Evolutionary conservation across 2,113 vertebrate species (phyloP).

Genomic region (Muntiacus muntjak): DNA sequence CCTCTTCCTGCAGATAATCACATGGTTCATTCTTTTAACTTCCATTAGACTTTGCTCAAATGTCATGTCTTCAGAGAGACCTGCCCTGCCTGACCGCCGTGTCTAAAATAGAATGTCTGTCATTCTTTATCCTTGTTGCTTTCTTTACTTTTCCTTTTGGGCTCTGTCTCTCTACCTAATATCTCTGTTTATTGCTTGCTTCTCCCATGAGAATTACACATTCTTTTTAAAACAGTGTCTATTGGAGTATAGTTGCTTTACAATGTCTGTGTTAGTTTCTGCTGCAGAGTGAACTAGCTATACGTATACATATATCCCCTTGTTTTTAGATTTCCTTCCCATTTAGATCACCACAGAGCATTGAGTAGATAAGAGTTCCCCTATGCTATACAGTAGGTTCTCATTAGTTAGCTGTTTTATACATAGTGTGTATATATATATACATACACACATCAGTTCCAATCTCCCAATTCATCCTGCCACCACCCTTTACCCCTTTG

Average conservation of each 20-base stretch:
- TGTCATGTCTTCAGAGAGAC: background rate
- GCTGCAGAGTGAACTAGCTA: background rate
- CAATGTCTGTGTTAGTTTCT: background rate
- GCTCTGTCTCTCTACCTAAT: background rate
- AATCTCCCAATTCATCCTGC: background rate
- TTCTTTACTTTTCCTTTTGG: background rate
- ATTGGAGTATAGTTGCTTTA: background rate
- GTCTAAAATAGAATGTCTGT: background rate
- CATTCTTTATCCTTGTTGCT: background rate
- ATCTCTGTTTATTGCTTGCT: background rate
- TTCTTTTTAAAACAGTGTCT: background rate
- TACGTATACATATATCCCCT: background rate
- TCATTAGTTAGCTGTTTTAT: background rate
- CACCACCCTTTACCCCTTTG: background rate
- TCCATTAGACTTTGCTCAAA: background rate
- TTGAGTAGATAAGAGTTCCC: background rate
- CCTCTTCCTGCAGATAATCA: background rate
- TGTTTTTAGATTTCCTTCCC: background rate
- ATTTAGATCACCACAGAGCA: background rate
- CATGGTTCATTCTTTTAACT: background rate
- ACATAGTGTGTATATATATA: background rate
- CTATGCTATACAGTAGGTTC: background rate
- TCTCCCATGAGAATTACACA: background rate
- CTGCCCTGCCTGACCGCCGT: background rate
- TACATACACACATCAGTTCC: background rate